Base-by-base conservation (phyloP, 1,140 invertebrate species). In the Xylocopa sonorina region DNA sequence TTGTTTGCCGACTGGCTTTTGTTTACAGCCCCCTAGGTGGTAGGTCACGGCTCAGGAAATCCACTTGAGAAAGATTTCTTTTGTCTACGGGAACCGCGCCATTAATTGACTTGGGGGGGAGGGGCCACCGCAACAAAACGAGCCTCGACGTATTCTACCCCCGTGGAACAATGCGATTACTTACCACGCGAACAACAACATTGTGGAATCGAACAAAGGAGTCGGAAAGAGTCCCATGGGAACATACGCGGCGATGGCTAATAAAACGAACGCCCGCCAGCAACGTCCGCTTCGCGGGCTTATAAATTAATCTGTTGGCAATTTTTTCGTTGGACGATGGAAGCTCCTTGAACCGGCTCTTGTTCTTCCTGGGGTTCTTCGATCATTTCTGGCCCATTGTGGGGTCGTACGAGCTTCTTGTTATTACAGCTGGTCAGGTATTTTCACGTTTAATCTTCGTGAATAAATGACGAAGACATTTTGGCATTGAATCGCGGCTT, bases 91-190 rank as follows among this genome's bases (percentile, higher is more conserved):
- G 57, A 62, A 63, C 57, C 60, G 83, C 84, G 46, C 78, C 58
- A 78, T 85, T 85, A 85, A 85, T 84, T 81, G 83, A 85, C 73
- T 81, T 68, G 71, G 80, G 64, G 80, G n/a, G n/a, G n/a, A n/a
- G n/a, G n/a, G n/a, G n/a, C n/a, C 41, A 50, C 63, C 67, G n/a
- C 50, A 43, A 58, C 78, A 55, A n/a, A 68, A 66, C 38, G 71
- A 60, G 48, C 41, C 50, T 24, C 50, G 51, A 43, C 57, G 51
- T 55, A 46, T 66, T 69, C 64, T 51, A 48, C 29, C 27, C 29
- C 12, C 66, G 24, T 21, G 27, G 60, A 72, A 80, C 81, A 84
- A 83, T 84, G 67, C 72, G 81, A 84, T 84, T 83, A 76, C 69
- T 80, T 72, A 72, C 41, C 72, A 41, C 60, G 46, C 63, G 58